Conservation (phyloP, 35 echinoderm and acorn worm genomes). For the Patiria miniata region DNA sequence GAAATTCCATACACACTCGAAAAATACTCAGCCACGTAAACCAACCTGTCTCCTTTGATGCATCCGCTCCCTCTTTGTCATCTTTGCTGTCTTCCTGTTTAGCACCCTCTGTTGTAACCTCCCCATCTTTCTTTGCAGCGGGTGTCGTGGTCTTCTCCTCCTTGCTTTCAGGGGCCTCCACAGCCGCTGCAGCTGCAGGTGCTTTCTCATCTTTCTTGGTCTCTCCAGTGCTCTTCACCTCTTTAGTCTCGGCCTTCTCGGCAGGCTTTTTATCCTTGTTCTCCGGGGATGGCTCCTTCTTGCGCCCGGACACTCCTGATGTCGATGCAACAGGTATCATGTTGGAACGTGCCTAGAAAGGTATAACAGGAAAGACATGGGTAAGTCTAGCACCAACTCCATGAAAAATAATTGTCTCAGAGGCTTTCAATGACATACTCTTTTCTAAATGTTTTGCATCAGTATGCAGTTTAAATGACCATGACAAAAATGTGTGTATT, state of each 20-base stretch:
- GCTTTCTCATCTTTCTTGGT: neutral
- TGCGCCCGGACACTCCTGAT: neutral
- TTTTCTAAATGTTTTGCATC: too few species aligned
- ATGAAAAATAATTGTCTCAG: neutral
- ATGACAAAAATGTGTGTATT: too few species aligned
- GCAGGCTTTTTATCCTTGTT: neutral
- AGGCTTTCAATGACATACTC: too few species aligned
- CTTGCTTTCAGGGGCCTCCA: neutral
- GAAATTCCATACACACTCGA: too few species aligned
- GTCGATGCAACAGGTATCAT: constrained; percentile 5
- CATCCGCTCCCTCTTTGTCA: constrained; percentile 3
- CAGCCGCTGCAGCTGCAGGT: neutral
- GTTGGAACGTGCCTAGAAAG: constrained; percentile 6
- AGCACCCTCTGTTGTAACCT: constrained; percentile 17
- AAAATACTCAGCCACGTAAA: too few species aligned
- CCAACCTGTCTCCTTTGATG: neutral
- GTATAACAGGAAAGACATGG: neutral
- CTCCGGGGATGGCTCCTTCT: neutral
- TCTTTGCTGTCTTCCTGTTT: neutral
- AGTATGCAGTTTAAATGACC: too few species aligned
- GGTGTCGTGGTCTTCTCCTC: neutral
- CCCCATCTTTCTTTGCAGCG: constrained; percentile 55
- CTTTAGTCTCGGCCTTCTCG: neutral
- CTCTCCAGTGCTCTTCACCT: neutral
- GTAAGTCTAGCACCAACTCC: neutral